Evolutionary conservation across 2,113 vertebrate genomes (phyloP).

Genomic region (Campylomormyrus numenius): DNA sequence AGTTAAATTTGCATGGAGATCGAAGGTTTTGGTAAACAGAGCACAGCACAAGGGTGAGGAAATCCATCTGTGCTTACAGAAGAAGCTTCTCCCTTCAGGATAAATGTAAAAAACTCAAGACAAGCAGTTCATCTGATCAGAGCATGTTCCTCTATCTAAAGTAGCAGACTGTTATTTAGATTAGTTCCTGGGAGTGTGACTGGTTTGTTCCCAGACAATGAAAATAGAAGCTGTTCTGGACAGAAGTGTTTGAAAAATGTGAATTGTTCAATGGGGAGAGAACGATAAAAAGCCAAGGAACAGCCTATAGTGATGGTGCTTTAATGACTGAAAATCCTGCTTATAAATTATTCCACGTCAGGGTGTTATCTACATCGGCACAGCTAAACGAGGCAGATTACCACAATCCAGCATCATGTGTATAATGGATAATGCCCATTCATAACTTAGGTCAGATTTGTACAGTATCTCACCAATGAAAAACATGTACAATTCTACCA

Average conservation of each 20-base stretch:
- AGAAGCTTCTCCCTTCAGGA: neutral
- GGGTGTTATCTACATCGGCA: neutral
- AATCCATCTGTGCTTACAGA: neutral
- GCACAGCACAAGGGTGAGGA: neutral
- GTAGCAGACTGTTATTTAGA: neutral
- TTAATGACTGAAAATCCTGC: neutral
- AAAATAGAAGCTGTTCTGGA: neutral
- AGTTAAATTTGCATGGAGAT: neutral
- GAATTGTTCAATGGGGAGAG: neutral
- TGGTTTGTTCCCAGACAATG: neutral
- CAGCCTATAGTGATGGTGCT: neutral
- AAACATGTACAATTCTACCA: neutral
- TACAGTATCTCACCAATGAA: neutral
- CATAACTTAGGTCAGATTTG: neutral
- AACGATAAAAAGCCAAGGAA: neutral
- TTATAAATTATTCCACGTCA: neutral
- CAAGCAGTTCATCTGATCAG: neutral
- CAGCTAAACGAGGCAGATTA: neutral
- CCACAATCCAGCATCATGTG: neutral
- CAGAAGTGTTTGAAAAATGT: neutral
- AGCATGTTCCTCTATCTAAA: neutral
- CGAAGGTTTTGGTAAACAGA: neutral
- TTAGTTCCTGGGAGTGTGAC: neutral
- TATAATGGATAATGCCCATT: neutral
- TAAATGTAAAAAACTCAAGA: neutral